Conservation (phyloP, 1,140 invertebrate species). For the Gonatopus flavifemur region DNA sequence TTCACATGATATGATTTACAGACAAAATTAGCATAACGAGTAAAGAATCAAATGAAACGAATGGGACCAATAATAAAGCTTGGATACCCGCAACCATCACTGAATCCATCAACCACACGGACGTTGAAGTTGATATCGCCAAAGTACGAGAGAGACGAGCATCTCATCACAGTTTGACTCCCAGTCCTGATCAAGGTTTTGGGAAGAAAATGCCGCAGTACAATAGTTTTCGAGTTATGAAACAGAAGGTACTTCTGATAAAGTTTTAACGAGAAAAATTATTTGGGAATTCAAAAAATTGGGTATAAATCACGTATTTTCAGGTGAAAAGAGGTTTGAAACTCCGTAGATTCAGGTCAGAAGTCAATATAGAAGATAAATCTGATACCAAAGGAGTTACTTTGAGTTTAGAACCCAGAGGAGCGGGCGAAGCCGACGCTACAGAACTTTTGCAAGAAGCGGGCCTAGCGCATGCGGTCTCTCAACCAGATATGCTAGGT, state of each 20-base stretch:
- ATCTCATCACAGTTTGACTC: slow-evolving; percentile 41
- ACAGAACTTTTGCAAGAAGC: slow-evolving; percentile 50
- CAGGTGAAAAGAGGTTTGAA: slow-evolving; percentile 53
- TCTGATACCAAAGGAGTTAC: slow-evolving; percentile 39
- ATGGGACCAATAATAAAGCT: slow-evolving; percentile 28
- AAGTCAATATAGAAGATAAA: slow-evolving; percentile 54
- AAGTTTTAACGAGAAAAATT: slow-evolving; percentile 5
- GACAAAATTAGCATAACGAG: slow-evolving; percentile 39
- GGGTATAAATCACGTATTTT: slow-evolving; percentile 10
- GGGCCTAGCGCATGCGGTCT: slow-evolving; percentile 51
- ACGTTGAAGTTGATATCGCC: slow-evolving; percentile 23
- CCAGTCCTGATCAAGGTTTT: slow-evolving; percentile 44
- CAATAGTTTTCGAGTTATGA: slow-evolving; percentile 50
- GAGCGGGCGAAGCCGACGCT: slow-evolving; percentile 50
- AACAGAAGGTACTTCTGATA: slow-evolving; percentile 42
- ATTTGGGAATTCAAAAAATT: not conserved
- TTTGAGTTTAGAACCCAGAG: slow-evolving; percentile 48
- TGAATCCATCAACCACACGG: slow-evolving; percentile 22
- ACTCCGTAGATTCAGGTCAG: slow-evolving; percentile 53
- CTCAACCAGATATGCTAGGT: slow-evolving; percentile 51
- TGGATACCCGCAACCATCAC: slow-evolving; percentile 33
- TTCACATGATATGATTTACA: slow-evolving; percentile 9
- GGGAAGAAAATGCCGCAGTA: slow-evolving; percentile 46
- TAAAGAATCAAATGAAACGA: slow-evolving; percentile 40
- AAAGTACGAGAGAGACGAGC: slow-evolving; percentile 31